These are phyloP conservation scores for Epinephelus malabaricus DNA, from an alignment of 2,797 vertebrate genomes.

Conservation along the genomic window DNA sequence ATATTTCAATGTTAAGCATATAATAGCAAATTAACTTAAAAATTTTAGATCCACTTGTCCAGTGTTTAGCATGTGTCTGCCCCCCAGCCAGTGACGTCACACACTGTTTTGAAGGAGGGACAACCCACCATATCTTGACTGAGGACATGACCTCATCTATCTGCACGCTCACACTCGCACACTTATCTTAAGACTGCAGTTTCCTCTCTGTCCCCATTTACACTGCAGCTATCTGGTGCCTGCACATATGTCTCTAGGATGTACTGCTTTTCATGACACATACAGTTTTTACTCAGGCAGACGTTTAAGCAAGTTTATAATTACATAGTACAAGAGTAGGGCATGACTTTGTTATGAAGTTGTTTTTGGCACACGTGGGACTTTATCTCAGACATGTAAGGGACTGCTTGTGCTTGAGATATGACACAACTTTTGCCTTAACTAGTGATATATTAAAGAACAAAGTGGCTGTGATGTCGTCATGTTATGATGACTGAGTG, in stretches of 20 bases:
- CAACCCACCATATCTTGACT: background rate
- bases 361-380: background rate
- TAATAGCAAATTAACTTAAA: background rate
- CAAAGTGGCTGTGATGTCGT: background rate
- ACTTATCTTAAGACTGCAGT: slow-evolving; percentile 35
- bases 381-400: slow-evolving; percentile 6
- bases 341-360: background rate
- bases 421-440: background rate
- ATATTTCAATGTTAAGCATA: background rate
- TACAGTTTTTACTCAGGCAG: background rate
- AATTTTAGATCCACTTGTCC: background rate
- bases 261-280: background rate
- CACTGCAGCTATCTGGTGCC: background rate
- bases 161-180: background rate
- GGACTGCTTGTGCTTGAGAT: background rate
- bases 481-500: slow-evolving; percentile 1
- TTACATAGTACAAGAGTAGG: background rate
- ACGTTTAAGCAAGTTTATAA: background rate
- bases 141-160: slow-evolving; percentile 27
- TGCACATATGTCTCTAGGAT: background rate
- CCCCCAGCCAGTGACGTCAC: background rate
- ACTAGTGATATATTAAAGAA: background rate
- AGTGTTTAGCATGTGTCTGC: background rate
- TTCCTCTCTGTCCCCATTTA: background rate
- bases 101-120: slow-evolving; percentile 4